Conservation (phyloP, 2,797 vertebrate genomes). For the Argentina silus region DNA sequence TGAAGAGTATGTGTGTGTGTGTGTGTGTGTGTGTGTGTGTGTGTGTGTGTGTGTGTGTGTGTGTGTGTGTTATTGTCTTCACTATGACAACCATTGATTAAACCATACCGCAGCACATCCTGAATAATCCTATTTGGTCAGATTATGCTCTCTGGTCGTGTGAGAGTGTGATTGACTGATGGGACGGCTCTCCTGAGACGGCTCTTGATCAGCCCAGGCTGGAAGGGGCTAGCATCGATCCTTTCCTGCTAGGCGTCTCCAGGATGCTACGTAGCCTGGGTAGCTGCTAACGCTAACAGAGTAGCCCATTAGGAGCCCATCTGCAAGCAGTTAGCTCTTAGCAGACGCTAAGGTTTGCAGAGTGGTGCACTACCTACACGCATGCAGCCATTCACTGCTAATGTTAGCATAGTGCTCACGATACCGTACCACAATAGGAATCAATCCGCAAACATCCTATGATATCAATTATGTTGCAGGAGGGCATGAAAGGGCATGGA, state of each 20-base stretch:
- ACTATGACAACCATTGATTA: conserved; percentile 4
- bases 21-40: too few relatives aligned
- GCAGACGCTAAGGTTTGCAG: not conserved
- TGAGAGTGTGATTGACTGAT: conserved; percentile 4
- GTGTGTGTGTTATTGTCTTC: not conserved
- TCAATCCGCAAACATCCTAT: too few relatives aligned
- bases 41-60: too few relatives aligned
- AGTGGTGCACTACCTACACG: not conserved
- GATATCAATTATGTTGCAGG: too few relatives aligned
- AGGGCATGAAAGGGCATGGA: too few relatives aligned
- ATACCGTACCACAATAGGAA: too few relatives aligned
- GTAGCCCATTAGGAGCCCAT: not conserved
- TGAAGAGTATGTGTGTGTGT: too few relatives aligned
- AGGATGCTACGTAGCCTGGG: not conserved
- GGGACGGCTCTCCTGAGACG: not conserved
- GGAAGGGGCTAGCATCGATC: conserved; percentile 7
- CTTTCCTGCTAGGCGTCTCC: conserved; percentile 6
- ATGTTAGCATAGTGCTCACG: not conserved
- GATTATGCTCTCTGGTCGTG: conserved; percentile 10
- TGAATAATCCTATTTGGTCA: conserved; percentile 15
- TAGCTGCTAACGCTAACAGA: not conserved
- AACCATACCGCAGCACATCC: not conserved
- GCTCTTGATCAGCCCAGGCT: conserved; percentile 2
- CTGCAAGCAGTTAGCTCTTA: not conserved
- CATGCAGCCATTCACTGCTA: not conserved